Evolutionary conservation across 2,797 vertebrate genomes (phyloP).

Genomic region (Sandelia bainsii): DNA sequence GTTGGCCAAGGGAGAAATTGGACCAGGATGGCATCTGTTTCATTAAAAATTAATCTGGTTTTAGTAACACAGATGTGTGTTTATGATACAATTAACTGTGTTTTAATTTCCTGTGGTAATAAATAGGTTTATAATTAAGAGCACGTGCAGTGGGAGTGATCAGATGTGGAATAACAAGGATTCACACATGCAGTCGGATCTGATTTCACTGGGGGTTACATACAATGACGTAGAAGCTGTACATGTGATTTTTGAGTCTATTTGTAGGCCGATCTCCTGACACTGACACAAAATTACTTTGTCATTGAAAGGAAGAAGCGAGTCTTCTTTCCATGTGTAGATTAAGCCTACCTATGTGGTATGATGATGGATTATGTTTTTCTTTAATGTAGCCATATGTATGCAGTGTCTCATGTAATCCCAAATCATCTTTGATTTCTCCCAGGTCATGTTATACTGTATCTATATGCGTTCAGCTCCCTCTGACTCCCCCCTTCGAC

Average conservation of each 20-base stretch:
- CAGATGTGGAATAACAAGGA: constrained; percentile 16
- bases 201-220: constrained; percentile 19
- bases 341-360: neutral
- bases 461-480: constrained; percentile 12
- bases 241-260: constrained; percentile 35
- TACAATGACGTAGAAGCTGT: constrained; percentile 1
- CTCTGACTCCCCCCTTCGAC: neutral
- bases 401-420: constrained; percentile 39
- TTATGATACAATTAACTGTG: constrained; percentile 71
- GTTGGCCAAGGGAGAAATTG: constrained; percentile 38
- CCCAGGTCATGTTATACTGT: constrained; percentile 5
- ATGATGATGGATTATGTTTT: constrained; percentile 18
- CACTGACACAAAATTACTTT: constrained; percentile 24
- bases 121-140: constrained; percentile 55
- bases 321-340: neutral
- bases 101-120: constrained; percentile 66
- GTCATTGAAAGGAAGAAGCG: constrained; percentile 12
- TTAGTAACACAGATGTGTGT: constrained; percentile 66
- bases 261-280: constrained; percentile 36
- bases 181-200: constrained; percentile 1
- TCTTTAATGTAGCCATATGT: constrained; percentile 34
- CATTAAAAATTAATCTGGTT: constrained; percentile 66
- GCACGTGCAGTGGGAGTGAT: constrained; percentile 21
- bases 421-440: constrained; percentile 45
- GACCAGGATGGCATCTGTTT: constrained; percentile 61